A percentile compares a stretch with the other conserved stretches of the same genome.
phyloP scores from a whole-genome alignment of 2,888 invertebrate species.

The Rugalucina vietnamica region DNA sequence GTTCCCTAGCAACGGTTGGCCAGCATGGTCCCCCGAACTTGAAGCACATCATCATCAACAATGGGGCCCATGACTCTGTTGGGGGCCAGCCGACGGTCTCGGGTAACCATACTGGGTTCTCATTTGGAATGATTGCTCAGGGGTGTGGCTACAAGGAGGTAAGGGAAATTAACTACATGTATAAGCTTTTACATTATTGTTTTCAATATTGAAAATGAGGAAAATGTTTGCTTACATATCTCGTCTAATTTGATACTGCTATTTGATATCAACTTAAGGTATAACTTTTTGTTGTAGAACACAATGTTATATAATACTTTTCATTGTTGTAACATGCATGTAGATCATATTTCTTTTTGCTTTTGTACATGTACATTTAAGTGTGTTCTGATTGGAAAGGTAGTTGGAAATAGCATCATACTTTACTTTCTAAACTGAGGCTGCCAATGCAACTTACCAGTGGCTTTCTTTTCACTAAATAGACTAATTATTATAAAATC shows the following conservation, averaged over 20 bases:
- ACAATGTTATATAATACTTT: too few species aligned
- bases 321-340: too few species aligned
- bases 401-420: too few species aligned
- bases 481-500: too few species aligned
- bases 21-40: conserved; percentile 81
- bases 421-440: too few species aligned
- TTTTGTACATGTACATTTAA: too few species aligned
- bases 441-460: too few species aligned
- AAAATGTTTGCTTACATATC: neutral
- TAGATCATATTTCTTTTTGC: too few species aligned
- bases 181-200: neutral
- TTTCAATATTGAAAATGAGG: neutral
- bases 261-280: neutral
- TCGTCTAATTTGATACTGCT: neutral
- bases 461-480: too few species aligned
- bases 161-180: conserved; percentile 29
- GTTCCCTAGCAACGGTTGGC: conserved; percentile 83
- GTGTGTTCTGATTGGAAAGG: too few species aligned
- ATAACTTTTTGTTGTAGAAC: too few species aligned
- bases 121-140: conserved; percentile 76
- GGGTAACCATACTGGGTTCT: conserved; percentile 73
- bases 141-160: conserved; percentile 83
- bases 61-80: conserved; percentile 85
- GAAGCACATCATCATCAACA: conserved; percentile 84
- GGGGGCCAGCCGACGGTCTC: conserved; percentile 84